phyloP scores from a whole-genome alignment of 2,888 invertebrate species.

The Polymixis lichenea region DNA sequence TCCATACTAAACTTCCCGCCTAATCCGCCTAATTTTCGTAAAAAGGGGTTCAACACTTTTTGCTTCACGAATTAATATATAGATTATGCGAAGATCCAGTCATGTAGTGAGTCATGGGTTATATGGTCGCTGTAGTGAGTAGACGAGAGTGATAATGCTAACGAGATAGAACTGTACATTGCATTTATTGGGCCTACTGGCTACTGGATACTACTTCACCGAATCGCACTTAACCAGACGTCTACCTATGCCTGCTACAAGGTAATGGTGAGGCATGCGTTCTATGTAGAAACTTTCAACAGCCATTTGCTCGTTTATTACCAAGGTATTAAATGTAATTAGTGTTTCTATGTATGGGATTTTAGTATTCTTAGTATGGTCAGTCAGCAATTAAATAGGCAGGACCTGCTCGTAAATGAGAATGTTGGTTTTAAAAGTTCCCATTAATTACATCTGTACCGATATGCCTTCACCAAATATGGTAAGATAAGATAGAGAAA shows the following conservation, averaged over 20 bases:
- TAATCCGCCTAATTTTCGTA: too few relatives aligned
- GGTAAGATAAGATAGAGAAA: neutral
- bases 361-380: too few relatives aligned
- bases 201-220: neutral
- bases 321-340: neutral
- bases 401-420: neutral
- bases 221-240: neutral
- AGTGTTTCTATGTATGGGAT: neutral
- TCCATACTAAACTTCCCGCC: too few relatives aligned
- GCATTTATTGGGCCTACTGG: neutral
- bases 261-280: conserved; percentile 32
- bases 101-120: too few relatives aligned
- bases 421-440: neutral
- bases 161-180: neutral
- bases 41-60: too few relatives aligned
- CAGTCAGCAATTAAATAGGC: neutral
- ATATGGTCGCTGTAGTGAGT: too few relatives aligned
- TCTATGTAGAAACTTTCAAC: conserved; percentile 18
- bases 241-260: conserved; percentile 1
- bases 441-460: neutral
- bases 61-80: neutral
- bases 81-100: neutral
- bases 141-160: neutral
- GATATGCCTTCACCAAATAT: neutral
- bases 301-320: conserved; percentile 1